Percentiles rank a stretch among this genome's conserved stretches.
phyloP scores from a whole-genome alignment of 2,888 invertebrate species.

The Stratiomys singularior region DNA sequence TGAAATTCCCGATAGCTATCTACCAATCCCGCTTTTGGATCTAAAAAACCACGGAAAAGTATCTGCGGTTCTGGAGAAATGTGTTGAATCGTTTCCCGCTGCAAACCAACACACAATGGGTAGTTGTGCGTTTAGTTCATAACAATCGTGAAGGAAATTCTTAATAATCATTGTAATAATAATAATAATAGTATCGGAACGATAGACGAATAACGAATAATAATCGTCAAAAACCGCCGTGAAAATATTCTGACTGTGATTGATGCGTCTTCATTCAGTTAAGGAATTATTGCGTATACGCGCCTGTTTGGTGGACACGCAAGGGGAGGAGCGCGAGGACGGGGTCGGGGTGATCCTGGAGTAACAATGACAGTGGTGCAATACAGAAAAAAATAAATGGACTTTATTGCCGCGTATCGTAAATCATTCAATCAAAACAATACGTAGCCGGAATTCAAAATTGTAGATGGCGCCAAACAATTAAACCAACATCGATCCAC shows the following conservation, averaged over 20 bases:
- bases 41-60: neutral
- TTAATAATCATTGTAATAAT: neutral
- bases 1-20: conserved; percentile 16
- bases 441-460: conserved; percentile 35
- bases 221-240: too few relatives aligned
- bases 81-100: neutral
- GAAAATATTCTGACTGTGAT: conserved; percentile 38
- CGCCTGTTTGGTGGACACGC: neutral
- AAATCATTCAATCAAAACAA: conserved; percentile 43
- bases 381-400: conserved; percentile 25
- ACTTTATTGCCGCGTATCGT: conserved; percentile 24
- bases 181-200: conserved; percentile 8
- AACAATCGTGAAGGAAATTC: conserved; percentile 29
- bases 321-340: neutral
- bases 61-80: neutral
- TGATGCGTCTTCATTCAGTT: conserved; percentile 29
- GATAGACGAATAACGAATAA: neutral
- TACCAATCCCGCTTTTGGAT: neutral
- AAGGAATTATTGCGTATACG: conserved; percentile 5
- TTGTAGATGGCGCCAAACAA: conserved; percentile 37
- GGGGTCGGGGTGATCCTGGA: neutral
- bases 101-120: conserved; percentile 1
- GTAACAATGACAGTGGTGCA: conserved; percentile 5
- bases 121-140: conserved; percentile 5
- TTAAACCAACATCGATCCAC: neutral